These are phyloP conservation scores for Eupeodes latifasciatus DNA, from an alignment of 2,888 invertebrate genomes.

Conservation along the genomic window DNA sequence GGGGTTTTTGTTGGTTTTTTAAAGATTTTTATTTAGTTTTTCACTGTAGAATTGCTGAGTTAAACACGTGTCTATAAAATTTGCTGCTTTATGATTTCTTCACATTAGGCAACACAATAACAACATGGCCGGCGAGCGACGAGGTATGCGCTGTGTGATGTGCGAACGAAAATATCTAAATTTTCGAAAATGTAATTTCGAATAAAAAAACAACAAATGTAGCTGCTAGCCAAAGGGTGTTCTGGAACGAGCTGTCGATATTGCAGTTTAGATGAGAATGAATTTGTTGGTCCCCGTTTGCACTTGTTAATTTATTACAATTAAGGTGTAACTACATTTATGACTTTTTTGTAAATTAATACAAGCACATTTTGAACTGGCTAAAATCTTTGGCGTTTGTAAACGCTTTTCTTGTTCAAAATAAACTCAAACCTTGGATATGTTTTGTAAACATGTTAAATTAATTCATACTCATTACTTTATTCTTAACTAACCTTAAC, in stretches of 20 bases:
- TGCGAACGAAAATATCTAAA: slow-evolving; percentile 66
- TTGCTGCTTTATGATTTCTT: slow-evolving; percentile 77
- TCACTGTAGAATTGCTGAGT: slow-evolving; percentile 75
- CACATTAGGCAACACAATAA: slow-evolving; percentile 79
- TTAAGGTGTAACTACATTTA: too few relatives aligned
- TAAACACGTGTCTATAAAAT: slow-evolving; percentile 83
- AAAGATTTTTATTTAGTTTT: slow-evolving; percentile 74
- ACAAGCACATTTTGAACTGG: too few relatives aligned
- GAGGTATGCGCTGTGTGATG: slow-evolving; percentile 17
- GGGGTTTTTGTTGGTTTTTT: slow-evolving; percentile 53
- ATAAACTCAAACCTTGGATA: too few relatives aligned
- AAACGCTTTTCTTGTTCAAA: too few relatives aligned
- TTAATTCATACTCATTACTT: too few relatives aligned
- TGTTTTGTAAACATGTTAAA: too few relatives aligned
- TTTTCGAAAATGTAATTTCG: slow-evolving; percentile 60
- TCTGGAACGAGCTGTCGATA: neutral
- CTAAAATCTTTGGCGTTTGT: too few relatives aligned
- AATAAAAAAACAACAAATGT: slow-evolving; percentile 5
- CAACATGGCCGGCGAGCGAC: slow-evolving; percentile 79
- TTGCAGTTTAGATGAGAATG: neutral
- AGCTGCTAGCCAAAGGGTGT: slow-evolving; percentile 45
- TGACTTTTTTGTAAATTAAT: neutral
- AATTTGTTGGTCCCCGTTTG: neutral
- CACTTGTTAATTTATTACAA: neutral
- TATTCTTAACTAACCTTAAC: too few relatives aligned